A percentile compares a stretch with the other conserved stretches of the same genome.
These are phyloP conservation scores for Diplazon laetatorius DNA, from an alignment of 2,888 invertebrate species.

Conservation along the genomic window DNA sequence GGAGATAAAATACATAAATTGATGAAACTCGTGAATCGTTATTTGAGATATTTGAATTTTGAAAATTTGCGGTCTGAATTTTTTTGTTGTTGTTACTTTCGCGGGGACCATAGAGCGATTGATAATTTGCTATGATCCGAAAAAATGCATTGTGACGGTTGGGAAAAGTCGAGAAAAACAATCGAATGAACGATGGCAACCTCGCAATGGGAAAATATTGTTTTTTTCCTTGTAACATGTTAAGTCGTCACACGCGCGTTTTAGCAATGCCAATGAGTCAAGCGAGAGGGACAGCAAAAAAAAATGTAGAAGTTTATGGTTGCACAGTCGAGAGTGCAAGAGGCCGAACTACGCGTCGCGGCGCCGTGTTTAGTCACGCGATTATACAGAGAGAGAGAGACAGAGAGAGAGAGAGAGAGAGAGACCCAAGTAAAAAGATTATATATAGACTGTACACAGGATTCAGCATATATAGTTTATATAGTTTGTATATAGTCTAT, in stretches of 20 bases:
- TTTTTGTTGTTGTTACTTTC: no score
- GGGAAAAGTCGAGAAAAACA: neutral
- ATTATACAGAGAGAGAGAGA: neutral
- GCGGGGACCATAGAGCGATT: no score
- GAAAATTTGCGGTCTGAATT: no score
- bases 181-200: neutral
- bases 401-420: neutral
- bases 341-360: neutral
- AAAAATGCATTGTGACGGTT: no score
- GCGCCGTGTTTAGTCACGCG: slow-evolving; percentile 44
- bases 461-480: no score
- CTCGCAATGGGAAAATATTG: neutral
- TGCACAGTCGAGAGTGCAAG: slow-evolving; percentile 18
- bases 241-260: neutral
- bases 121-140: no score
- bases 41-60: no score
- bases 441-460: no score
- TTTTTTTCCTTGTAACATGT: neutral
- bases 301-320: slow-evolving; percentile 50
- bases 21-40: no score
- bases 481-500: no score
- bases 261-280: neutral
- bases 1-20: no score
- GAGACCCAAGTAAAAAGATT: neutral
- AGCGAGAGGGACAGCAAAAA: slow-evolving; percentile 5